phyloP scores from a whole-genome alignment of 2,888 invertebrate species.

The Barypeithes pellucidus region DNA sequence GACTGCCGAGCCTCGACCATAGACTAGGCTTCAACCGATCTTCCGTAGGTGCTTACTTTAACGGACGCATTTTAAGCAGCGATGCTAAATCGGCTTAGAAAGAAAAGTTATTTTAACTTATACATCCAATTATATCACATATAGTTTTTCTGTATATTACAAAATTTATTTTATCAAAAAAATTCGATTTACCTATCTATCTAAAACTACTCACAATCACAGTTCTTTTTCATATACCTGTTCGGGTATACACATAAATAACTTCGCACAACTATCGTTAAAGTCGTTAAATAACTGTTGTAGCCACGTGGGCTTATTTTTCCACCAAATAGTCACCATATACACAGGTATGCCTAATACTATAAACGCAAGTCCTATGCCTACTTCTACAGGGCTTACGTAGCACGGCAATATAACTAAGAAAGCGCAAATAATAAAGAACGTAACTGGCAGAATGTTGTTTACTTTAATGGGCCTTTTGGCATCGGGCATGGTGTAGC shows the following conservation, averaged over 20 bases:
- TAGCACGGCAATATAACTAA: conserved; percentile 86
- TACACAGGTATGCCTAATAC: conserved; percentile 88
- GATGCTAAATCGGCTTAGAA: not conserved
- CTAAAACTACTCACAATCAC: conserved; percentile 34
- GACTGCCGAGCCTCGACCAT: no score
- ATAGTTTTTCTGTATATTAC: not conserved
- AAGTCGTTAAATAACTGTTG: conserved; percentile 78
- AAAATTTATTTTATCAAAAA: conserved; percentile 2
- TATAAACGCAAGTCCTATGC: conserved; percentile 85
- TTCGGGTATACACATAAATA: conserved; percentile 87
- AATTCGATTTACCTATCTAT: conserved; percentile 16
- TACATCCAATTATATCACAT: not conserved
- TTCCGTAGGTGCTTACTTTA: no score
- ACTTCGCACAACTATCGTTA: conserved; percentile 83
- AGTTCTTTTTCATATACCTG: conserved; percentile 46
- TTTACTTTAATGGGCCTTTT: conserved; percentile 88
- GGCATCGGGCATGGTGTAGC: conserved; percentile 85
- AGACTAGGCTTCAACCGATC: no score
- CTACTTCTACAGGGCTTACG: conserved; percentile 86
- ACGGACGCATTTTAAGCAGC: no score
- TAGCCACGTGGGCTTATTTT: conserved; percentile 81
- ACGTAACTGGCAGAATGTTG: conserved; percentile 79
- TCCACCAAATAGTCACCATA: conserved; percentile 80
- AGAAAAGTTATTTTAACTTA: not conserved
- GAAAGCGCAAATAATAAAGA: conserved; percentile 85